Percentiles rank a stretch among this genome's conserved stretches.
These are phyloP conservation scores for Caerostris extrusa DNA, from an alignment of 1,140 invertebrate species.

Conservation along the genomic window DNA sequence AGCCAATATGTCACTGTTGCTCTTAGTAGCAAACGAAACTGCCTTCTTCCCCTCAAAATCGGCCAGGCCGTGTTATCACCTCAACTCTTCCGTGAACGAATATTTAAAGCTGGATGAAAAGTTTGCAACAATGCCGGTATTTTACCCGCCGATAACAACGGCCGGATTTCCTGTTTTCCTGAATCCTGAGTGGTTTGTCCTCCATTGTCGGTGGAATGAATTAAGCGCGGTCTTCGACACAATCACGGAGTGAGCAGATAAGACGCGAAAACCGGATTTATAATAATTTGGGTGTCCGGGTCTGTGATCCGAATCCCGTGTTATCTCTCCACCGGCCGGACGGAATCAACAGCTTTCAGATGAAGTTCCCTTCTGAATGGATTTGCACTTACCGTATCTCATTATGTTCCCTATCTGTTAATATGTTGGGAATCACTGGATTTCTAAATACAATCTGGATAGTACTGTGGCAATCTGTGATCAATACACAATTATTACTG, in stretches of 20 bases:
- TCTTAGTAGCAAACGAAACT: too few relatives aligned
- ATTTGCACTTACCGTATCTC: neutral
- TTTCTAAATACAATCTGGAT: neutral
- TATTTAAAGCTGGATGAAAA: neutral
- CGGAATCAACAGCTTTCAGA: neutral
- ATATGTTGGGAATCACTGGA: neutral
- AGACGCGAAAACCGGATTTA: slow-evolving; percentile 8
- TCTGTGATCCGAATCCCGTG: neutral
- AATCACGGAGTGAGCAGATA: neutral
- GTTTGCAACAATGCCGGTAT: neutral
- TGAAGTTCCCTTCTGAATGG: neutral
- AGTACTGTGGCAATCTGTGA: too few relatives aligned
- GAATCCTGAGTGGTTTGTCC: neutral
- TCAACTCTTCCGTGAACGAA: neutral
- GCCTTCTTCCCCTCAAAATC: neutral
- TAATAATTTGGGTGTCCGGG: neutral
- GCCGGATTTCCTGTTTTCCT: slow-evolving; percentile 13
- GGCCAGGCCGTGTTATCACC: neutral
- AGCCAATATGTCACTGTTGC: too few relatives aligned
- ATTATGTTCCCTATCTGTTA: neutral
- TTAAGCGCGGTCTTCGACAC: neutral
- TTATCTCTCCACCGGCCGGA: neutral
- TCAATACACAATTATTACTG: too few relatives aligned
- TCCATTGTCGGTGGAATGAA: neutral
- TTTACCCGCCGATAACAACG: neutral